Evolutionary conservation across 2,888 invertebrate genomes (phyloP).

Genomic region (Branchipolynoe longqiensis): DNA sequence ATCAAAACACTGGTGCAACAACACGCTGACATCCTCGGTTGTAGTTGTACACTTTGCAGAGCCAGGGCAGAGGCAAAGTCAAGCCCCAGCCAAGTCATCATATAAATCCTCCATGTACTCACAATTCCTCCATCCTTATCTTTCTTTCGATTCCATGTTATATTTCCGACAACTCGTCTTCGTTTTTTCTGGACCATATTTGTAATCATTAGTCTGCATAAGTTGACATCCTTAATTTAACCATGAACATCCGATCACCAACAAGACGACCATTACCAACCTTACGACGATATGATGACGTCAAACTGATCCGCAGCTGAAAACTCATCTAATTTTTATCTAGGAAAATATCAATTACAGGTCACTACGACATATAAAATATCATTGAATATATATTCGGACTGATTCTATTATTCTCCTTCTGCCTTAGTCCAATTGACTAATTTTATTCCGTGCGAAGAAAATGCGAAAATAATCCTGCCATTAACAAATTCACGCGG

Average conservation of each 20-base stretch:
- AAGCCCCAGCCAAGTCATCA: not conserved
- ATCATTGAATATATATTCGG: no score
- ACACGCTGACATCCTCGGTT: no score
- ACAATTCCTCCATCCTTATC: constrained; percentile 52
- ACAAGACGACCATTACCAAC: constrained; percentile 2
- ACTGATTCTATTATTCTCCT: no score
- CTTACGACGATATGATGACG: constrained; percentile 19
- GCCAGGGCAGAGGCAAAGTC: not conserved
- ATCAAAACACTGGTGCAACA: not conserved
- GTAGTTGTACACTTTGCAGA: not conserved
- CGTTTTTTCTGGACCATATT: constrained; percentile 63
- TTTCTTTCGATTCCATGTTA: constrained; percentile 58
- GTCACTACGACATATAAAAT: no score
- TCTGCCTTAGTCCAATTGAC: no score
- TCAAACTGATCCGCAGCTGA: not conserved
- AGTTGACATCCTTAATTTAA: constrained; percentile 39
- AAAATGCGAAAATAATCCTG: no score
- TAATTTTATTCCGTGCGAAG: no score
- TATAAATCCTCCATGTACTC: not conserved
- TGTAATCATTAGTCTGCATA: constrained; percentile 22
- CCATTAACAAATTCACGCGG: no score
- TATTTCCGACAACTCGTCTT: constrained; percentile 64
- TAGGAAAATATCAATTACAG: not conserved
- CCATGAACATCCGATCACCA: constrained; percentile 23
- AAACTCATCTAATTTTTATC: not conserved